Base-by-base conservation (phyloP, 2,113 vertebrate genomes). In the Puntigrus tetrazona region DNA sequence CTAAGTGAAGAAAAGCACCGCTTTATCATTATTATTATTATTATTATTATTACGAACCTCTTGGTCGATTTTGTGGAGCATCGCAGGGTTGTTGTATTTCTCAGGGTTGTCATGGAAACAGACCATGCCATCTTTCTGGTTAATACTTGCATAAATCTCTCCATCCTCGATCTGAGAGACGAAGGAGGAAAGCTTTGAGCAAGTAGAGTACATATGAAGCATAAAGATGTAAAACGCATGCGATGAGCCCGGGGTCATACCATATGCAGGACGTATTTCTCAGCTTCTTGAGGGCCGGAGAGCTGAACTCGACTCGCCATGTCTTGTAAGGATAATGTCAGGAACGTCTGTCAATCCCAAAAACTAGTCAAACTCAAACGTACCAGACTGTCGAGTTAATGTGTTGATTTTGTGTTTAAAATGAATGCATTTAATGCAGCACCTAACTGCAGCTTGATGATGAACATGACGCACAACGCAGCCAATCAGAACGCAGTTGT, bases 111-210 rank as follows among this genome's bases (percentile, higher is more conserved):
- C 98, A 34, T 99, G 98, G 92, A 99, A 99, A 94, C 98, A 98
- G 92, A 99, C 98, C 98, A 99, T 99, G 85, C 98, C 98, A 81
- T 99, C 98, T 91, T 97, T 99, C 94, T 99, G 98, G 94, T 99
- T 99, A 95, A 99, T 99, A 93, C 97, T 99, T 93, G 98, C 98
- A 87, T 98, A 99, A 91, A 99, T 99, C 94, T 99, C 98, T 38
- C 98, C 98, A 88, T 99, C 98, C 94, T 99, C 98, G 93, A 99
- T 99, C 98, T 99, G 91, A 41, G 36, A 86, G 18, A 34, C 41
- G 25, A 4, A 72, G 18, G 77, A 9, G 16, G 80, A 78, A 10
- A 65, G 13, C 38, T 79, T 6, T 70, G 16, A 50, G 55, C 22
- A 61, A 29, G 16, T 9, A 50, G 3, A 45, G 20, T 3, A 50